Evolutionary conservation across 2,113 vertebrate species (phyloP).

Genomic region (Girardinichthys multiradiatus): DNA sequence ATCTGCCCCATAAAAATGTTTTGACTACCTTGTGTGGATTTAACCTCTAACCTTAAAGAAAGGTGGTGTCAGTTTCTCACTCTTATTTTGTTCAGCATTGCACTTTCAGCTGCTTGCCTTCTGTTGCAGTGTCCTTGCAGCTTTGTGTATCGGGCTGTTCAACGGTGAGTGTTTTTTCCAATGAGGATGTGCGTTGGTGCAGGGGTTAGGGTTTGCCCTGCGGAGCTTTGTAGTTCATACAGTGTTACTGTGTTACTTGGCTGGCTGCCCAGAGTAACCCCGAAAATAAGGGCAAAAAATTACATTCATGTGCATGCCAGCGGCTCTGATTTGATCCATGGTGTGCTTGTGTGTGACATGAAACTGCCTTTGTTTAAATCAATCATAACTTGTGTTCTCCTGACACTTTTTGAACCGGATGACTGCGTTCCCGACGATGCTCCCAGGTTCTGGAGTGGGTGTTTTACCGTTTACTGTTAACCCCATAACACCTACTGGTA

Average conservation of each 20-base stretch:
- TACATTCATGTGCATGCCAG: conserved; percentile 66
- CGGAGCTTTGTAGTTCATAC: conserved; percentile 56
- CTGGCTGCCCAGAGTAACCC: conserved; percentile 43
- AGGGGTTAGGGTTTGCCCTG: conserved; percentile 51
- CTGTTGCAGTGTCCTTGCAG: conserved; percentile 63
- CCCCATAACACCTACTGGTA: conserved; percentile 92
- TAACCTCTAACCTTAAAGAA: conserved; percentile 35
- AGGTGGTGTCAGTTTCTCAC: conserved; percentile 44
- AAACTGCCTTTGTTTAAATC: conserved; percentile 55
- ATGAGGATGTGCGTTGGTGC: conserved; percentile 54
- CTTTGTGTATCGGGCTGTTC: conserved; percentile 51
- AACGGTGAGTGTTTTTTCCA: conserved; percentile 43
- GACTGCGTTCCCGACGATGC: conserved; percentile 83
- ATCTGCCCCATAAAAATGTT: not conserved
- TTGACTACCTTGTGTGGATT: conserved; percentile 13
- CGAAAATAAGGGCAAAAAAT: conserved; percentile 11
- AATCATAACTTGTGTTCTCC: conserved; percentile 79
- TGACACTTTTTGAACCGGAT: conserved; percentile 77
- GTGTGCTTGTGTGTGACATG: conserved; percentile 54
- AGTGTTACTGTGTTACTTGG: conserved; percentile 39
- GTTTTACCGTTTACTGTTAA: conserved; percentile 94
- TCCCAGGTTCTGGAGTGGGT: conserved; percentile 95
- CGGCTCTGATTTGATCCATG: conserved; percentile 41
- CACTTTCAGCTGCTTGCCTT: conserved; percentile 67
- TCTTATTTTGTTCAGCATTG: conserved; percentile 51